Base-by-base conservation (phyloP, 2,888 invertebrate species). In the Aphrophora alni region DNA sequence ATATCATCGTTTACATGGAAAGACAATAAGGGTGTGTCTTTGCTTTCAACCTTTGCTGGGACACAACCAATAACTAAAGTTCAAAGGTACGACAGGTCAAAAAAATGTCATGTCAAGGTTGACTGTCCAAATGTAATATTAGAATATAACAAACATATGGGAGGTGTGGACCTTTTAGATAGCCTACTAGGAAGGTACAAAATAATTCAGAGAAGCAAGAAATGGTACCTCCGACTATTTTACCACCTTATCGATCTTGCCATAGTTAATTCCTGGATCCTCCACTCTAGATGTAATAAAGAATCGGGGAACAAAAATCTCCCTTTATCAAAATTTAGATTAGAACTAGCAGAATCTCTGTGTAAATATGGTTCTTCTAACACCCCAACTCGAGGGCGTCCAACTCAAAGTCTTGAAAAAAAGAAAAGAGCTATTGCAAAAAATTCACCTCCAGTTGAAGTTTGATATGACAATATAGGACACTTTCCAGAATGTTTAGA, bases 141-240 rank as follows among this genome's bases (percentile, higher is more conserved):
- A 84, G 85, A 86, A 24, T 87, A 88, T 82, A 87, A 87, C 85
- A 85, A 84, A 82, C 86, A 87, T 80, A 87, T 87, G 87, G 87
- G 86, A 75, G 87, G 86, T 82, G 87, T 87, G 51, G 87, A 87
- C 74, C 85, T 87, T 70, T 85, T 86, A 85, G 87, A 88, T 84
- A 86, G 84, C 75, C 84, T 86, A 27, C 85, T 85, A 84, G 85
- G 83, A 27, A 78, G 83, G 24, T 83, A 81, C 82, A 76, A 73
- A 51, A 82, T 82, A 27, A 75, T 81, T 12, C 75, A 81, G 17
- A 86, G 86, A 82, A 86, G 86, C 83, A 87, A 86, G 85, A 87
- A 87, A 82, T 87, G 87, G 86, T 87, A 87, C 74, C 80, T 87
- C 82, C 85, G 86, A 83, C 84, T 87, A 81, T 87, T 88, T 84